Percentiles rank a stretch among this genome's conserved stretches.
Evolutionary conservation across 2,888 invertebrate species (phyloP).

Genomic region (Apodemia zela): DNA sequence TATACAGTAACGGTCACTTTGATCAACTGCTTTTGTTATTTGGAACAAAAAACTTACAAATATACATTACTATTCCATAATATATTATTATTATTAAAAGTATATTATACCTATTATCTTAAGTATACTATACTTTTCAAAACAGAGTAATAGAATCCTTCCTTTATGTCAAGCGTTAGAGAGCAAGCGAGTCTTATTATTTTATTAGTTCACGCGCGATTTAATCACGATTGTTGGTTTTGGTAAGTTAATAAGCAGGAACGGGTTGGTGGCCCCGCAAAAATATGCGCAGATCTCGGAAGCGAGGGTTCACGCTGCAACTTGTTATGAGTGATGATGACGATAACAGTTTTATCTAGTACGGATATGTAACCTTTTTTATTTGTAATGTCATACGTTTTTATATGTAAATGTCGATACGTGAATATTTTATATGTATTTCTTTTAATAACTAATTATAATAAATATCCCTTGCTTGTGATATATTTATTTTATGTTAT

Average conservation of each 20-base stretch:
- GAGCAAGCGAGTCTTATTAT: slow-evolving; percentile 70
- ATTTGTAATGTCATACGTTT: neutral
- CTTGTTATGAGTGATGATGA: neutral
- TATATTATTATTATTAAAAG: too few relatives aligned
- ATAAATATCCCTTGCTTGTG: too few relatives aligned
- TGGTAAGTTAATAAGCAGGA: slow-evolving; percentile 72
- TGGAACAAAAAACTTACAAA: too few relatives aligned
- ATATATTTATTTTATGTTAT: too few relatives aligned
- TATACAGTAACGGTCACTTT: too few relatives aligned
- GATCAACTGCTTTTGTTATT: too few relatives aligned
- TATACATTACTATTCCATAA: too few relatives aligned
- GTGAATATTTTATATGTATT: too few relatives aligned
- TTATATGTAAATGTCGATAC: too few relatives aligned
- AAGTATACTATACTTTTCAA: too few relatives aligned
- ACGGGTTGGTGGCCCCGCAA: slow-evolving; percentile 44
- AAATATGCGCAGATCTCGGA: slow-evolving; percentile 30
- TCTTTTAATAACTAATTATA: too few relatives aligned
- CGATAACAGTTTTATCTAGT: neutral
- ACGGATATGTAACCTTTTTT: neutral
- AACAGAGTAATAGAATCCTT: slow-evolving; percentile 49
- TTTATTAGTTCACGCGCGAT: slow-evolving; percentile 79
- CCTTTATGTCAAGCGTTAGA: slow-evolving; percentile 46
- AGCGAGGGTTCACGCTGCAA: slow-evolving; percentile 4
- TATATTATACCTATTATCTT: too few relatives aligned
- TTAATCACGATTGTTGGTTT: slow-evolving; percentile 80